Conservation (phyloP, 2,888 invertebrate genomes). For the Sialis fuliginosa region DNA sequence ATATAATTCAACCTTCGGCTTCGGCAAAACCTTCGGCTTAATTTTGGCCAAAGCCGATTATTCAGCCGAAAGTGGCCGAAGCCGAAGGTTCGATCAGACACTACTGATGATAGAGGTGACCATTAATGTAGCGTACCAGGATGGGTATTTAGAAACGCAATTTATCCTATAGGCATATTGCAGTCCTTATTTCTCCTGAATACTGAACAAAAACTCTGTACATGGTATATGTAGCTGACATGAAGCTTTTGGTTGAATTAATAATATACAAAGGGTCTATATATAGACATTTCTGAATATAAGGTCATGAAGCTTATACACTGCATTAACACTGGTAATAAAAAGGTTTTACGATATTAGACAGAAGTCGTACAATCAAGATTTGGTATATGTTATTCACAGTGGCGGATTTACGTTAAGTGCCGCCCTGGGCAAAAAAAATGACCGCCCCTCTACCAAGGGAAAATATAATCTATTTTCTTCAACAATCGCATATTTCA, state of each 20-base stretch:
- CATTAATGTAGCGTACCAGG: slow-evolving; percentile 14
- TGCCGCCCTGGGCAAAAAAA: no score
- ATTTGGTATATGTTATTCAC: not conserved
- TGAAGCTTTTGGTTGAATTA: slow-evolving; percentile 3
- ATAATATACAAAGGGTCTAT: slow-evolving; percentile 2
- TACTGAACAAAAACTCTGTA: slow-evolving; percentile 21
- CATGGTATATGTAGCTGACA: slow-evolving; percentile 10
- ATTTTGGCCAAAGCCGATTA: no score
- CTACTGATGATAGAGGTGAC: slow-evolving; percentile 16
- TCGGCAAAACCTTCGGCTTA: no score
- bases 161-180: slow-evolving; percentile 21
- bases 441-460: no score
- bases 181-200: slow-evolving; percentile 21
- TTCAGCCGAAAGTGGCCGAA: no score
- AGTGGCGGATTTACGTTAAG: no score
- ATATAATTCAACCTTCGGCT: no score
- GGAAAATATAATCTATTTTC: no score
- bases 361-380: not conserved
- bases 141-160: slow-evolving; percentile 13
- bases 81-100: no score
- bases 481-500: no score
- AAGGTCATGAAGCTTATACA: not conserved
- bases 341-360: not conserved
- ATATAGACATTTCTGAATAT: slow-evolving; percentile 1
- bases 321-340: slow-evolving; percentile 2